Base-by-base conservation (phyloP, 2,888 invertebrate species). In the Choreutis nemorana region DNA sequence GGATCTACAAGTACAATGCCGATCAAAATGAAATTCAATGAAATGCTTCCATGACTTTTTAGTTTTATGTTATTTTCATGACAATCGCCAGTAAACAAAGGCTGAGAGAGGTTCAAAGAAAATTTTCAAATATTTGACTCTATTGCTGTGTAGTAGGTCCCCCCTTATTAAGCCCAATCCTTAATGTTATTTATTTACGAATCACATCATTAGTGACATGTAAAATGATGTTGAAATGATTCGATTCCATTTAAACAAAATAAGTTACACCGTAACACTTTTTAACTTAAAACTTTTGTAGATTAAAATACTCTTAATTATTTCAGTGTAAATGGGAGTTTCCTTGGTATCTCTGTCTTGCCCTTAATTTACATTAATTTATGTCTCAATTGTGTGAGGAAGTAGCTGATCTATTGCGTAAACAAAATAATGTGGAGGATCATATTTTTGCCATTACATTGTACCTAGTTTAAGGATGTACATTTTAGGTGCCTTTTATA, bases 391-490 rank as follows among this genome's bases (percentile, higher is more conserved):
- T 51, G 50, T 62, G 68, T 71, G 66, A 66, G 62, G 50, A 50
- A 14, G 24, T 50, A 44, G 38, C 39, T 47, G 45, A 41, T 15
- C 14, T 39, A 45, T 42, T 48, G 42, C 44, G 52, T 55, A 49
- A n/a, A 59, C 51, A 55, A 51, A 55, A 48, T 50, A 45, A 11
- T 50, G 58, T 58, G 54, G 61, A 67, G 58, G 64, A 58, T 60
- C 62, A 55, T 30, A 52, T 66, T 66, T 37, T 73, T 78, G 78
- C 78, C 78, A 78, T 77, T 75, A 71, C 46, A 56, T 68, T 64
- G 67, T 77, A 72, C 66, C 57, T 78, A 77, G 77, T 44, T 48
- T 78, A 77, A 78, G 77, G 53, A 53, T 78, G 77, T 78, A 75
- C 67, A 75, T 75, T 72, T 63, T 73, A 75, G 66, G 63, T 73